Evolutionary conservation across 2,888 invertebrate species (phyloP), one percentile per base, ranked within the genome.

Genomic region (Euplexia lucipara): DNA sequence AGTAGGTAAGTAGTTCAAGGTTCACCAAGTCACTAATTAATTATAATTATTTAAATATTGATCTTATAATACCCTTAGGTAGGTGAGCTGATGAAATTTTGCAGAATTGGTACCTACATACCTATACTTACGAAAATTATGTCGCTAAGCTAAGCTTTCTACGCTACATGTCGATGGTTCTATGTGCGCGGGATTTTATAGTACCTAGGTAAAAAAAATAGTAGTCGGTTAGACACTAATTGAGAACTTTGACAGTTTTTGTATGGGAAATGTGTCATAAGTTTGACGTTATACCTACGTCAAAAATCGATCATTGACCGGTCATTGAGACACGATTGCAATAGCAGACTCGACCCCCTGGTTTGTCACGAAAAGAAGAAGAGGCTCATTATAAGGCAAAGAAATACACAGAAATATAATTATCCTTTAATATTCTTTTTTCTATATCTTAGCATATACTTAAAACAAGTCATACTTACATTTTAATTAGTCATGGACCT

Each of bases 401-500:
- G 14, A 45, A 44, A 63, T 10, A 35, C 14, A 26, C n/a, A 45
- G 22, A 32, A 41, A 35, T 51, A 54, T 37, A 39, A 20, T 41
- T 57, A 53, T 32, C 48, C 18, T 70, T 74, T 67, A 70, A 3
- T 70, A 4, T 44, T 59, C 16, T 39, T 73, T 53, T 53, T 53
- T 39, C 32, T 71, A 48, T 26, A 62, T 18, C 18, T 71, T 41
- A 42, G 4, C n/a, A 20, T 47, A 47, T 30, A 71, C 20, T 52
- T n/a, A n/a, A n/a, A n/a, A 39, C 35, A 74, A 49, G 39, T 45
- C 44, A 68, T 54, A 60, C 49, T 51, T 41, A 60, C 49, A 56
- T 41, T 41, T 37, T 47, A 51, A 51, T 54, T 60, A 75, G 75
- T 71, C 70, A 71, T 71, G 53, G 75, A 45, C 26, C 35, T 44